These are phyloP conservation scores for Lophius piscatorius DNA, from an alignment of 2,113 vertebrate genomes.

Conservation along the genomic window DNA sequence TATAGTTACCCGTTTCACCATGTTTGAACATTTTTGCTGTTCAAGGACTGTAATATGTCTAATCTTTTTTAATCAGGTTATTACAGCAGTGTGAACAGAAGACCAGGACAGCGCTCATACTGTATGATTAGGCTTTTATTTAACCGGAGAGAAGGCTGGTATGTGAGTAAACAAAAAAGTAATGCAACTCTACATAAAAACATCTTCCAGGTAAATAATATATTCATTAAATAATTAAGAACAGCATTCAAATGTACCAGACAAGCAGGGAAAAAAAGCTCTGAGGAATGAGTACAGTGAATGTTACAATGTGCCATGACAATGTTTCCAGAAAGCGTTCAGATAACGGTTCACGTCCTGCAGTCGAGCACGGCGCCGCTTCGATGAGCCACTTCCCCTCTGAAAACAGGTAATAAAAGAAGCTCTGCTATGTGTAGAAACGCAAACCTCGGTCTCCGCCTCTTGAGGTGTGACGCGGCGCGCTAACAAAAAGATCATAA, in stretches of 20 bases:
- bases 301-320: slow-evolving; percentile 87
- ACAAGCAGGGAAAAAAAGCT: slow-evolving; percentile 84
- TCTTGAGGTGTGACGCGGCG: slow-evolving; percentile 75
- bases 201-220: slow-evolving; percentile 81
- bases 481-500: slow-evolving; percentile 86
- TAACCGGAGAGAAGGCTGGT: slow-evolving; percentile 79
- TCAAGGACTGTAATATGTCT: too few species aligned
- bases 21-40: too few species aligned
- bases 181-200: slow-evolving; percentile 84
- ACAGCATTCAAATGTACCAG: slow-evolving; percentile 94
- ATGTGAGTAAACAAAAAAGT: slow-evolving; percentile 76
- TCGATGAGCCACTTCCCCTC: slow-evolving; percentile 57
- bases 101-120: background rate
- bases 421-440: slow-evolving; percentile 50
- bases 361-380: slow-evolving; percentile 83
- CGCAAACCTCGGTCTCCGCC: slow-evolving; percentile 58
- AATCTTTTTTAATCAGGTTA: too few species aligned
- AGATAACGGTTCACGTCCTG: slow-evolving; percentile 72
- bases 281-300: slow-evolving; percentile 90
- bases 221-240: slow-evolving; percentile 91
- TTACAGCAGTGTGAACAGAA: background rate
- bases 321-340: slow-evolving; percentile 66
- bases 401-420: slow-evolving; percentile 29
- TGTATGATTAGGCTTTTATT: slow-evolving; percentile 77
- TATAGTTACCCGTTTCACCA: too few species aligned